Base-by-base conservation (phyloP, 2,888 invertebrate genomes). In the Galerucella pusilla region DNA sequence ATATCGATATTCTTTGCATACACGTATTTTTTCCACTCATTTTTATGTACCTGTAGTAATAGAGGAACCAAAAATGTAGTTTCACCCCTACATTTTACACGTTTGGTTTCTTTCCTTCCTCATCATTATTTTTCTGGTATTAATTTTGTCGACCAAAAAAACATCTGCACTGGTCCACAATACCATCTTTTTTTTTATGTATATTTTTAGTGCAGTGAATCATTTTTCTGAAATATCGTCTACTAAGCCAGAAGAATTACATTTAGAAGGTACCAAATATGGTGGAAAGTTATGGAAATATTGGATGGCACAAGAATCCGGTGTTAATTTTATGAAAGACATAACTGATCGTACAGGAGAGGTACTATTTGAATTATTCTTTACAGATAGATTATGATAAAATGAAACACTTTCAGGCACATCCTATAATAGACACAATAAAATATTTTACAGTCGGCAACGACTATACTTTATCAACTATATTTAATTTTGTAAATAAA, bases 201-300 rank as follows among this genome's bases (percentile, higher is more conserved):
- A n/a, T 42, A 2, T 25, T 81, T 84, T 79, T 71, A 88, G 88
- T 77, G 85, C 88, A 57, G 85, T 88, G 2, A 83, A 86, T 14
- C 87, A 90, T 83, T 89, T 91, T 70, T 80, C 84, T 28, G 85
- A 86, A 70, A 79, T 82, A 69, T 79, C 80, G 7, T 74, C 75
- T 35, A 79, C 79, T 45, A 74, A 79, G 68, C 86, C 86, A 0
- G 79, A 87, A 78, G 80, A 83, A 73, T 78, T 88, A 4, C 80
- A 84, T 35, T 82, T 87, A 68, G 83, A 79, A 10, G 90, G 89
- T 1, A 86, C 91, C 80, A 88, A 90, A 83, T 89, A 92, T 81
- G 91, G 92, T 83, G 91, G 88, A 76, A 89, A 90, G 77, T 86
- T 95, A 80, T 96, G 95, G 95, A 89, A 92, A 42, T 92, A 93